These are phyloP conservation scores for Drosophila recens DNA, from an alignment of 2,888 invertebrate species.

Conservation along the genomic window DNA sequence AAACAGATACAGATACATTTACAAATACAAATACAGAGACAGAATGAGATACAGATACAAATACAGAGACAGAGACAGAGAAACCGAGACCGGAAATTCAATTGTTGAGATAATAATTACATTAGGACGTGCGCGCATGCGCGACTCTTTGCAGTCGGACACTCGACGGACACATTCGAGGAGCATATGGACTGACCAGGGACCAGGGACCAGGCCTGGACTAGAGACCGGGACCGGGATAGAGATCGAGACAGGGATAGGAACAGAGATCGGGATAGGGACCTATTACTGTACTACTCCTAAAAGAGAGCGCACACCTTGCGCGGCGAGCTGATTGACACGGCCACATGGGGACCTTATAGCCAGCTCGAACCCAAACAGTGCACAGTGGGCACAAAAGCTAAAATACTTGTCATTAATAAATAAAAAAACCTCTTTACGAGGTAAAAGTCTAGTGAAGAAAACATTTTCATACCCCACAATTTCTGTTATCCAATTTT, in stretches of 20 bases:
- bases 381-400: conserved; percentile 24
- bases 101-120: conserved; percentile 83
- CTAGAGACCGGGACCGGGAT: conserved; percentile 14
- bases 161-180: conserved; percentile 30
- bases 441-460: too few relatives aligned
- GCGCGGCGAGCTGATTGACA: conserved; percentile 82
- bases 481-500: too few relatives aligned
- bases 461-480: too few relatives aligned
- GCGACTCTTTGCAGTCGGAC: conserved; percentile 51
- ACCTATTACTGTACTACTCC: conserved; percentile 26
- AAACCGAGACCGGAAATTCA: conserved; percentile 82
- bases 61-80: conserved; percentile 40
- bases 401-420: background rate
- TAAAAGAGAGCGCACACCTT: conserved; percentile 71
- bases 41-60: conserved; percentile 14
- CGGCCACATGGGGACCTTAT: conserved; percentile 74
- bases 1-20: conserved; percentile 8
- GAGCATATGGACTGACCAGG: conserved; percentile 49
- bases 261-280: background rate
- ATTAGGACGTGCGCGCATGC: conserved; percentile 82
- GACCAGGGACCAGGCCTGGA: background rate
- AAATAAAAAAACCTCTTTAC: too few relatives aligned
- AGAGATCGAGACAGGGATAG: background rate
- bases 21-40: conserved; percentile 32
- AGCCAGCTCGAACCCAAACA: conserved; percentile 27